A percentile compares a stretch with the other conserved stretches of the same genome.
phyloP scores from a whole-genome alignment of 2,113 vertebrate genomes.

The Cyprinodon brontotheroides region DNA sequence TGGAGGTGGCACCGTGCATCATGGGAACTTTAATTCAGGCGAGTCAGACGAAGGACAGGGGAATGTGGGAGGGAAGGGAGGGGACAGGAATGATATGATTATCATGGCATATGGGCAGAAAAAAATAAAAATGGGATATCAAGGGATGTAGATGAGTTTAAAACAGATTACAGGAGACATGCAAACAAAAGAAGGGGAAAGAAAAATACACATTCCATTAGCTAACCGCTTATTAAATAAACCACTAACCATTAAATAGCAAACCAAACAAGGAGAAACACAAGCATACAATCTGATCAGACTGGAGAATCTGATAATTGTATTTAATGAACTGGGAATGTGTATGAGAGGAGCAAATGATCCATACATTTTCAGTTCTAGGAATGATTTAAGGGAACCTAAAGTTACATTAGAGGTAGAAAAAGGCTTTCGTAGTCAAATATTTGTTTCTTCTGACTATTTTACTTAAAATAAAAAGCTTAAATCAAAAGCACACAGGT shows the following conservation, averaged over 20 bases:
- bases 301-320: slow-evolving; percentile 75
- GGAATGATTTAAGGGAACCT: neutral
- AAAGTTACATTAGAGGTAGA: neutral
- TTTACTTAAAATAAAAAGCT: too few species aligned
- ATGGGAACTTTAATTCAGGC: slow-evolving; percentile 96
- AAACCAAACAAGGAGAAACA: slow-evolving; percentile 78
- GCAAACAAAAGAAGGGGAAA: slow-evolving; percentile 77
- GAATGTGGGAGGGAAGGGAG: slow-evolving; percentile 83
- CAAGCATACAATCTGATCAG: slow-evolving; percentile 86
- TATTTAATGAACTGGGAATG: slow-evolving; percentile 69
- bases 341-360: slow-evolving; percentile 65
- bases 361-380: neutral
- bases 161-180: slow-evolving; percentile 76
- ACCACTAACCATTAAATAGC: slow-evolving; percentile 50
- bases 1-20: slow-evolving; percentile 98
- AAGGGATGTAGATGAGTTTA: slow-evolving; percentile 86
- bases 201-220: slow-evolving; percentile 51
- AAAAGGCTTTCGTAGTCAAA: neutral
- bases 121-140: slow-evolving; percentile 85
- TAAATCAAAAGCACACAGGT: too few species aligned
- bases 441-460: too few species aligned
- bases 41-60: slow-evolving; percentile 87
- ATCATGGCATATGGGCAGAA: slow-evolving; percentile 88
- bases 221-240: slow-evolving; percentile 55
- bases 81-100: slow-evolving; percentile 87